phyloP scores from a whole-genome alignment of 2,113 vertebrate genomes.

The Tetrao urogallus region DNA sequence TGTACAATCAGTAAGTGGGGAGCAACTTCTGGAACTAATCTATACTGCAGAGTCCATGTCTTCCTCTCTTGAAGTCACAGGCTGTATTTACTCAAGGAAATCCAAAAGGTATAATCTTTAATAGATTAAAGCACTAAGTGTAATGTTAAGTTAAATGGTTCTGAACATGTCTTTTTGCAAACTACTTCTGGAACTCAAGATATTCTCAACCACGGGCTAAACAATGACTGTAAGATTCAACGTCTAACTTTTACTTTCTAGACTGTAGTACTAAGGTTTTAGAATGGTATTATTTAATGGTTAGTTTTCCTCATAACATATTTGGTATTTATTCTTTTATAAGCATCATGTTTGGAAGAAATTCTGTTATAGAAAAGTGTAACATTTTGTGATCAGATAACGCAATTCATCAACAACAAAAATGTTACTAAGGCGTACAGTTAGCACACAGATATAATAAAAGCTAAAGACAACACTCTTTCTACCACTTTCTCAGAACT shows the following conservation, averaged over 20 bases:
- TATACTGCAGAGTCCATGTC: rapidly evolving
- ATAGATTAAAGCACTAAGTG: background rate
- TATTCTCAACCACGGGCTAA: background rate
- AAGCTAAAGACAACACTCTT: background rate
- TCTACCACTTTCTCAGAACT: background rate
- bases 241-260: background rate
- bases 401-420: background rate
- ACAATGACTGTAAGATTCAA: background rate
- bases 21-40: background rate
- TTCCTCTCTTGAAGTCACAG: background rate
- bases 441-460: background rate
- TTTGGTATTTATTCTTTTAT: background rate
- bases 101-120: background rate
- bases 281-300: background rate
- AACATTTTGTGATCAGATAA: background rate
- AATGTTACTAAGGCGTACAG: background rate
- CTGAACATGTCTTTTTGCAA: background rate
- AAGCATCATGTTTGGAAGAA: background rate
- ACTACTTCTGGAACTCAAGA: background rate
- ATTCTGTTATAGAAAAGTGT: background rate
- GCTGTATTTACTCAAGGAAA: background rate
- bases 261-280: background rate
- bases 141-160: background rate
- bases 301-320: background rate
- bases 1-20: background rate